These are phyloP conservation scores for Bugulina stolonifera DNA, from an alignment of 2,888 invertebrate genomes.

Conservation along the genomic window DNA sequence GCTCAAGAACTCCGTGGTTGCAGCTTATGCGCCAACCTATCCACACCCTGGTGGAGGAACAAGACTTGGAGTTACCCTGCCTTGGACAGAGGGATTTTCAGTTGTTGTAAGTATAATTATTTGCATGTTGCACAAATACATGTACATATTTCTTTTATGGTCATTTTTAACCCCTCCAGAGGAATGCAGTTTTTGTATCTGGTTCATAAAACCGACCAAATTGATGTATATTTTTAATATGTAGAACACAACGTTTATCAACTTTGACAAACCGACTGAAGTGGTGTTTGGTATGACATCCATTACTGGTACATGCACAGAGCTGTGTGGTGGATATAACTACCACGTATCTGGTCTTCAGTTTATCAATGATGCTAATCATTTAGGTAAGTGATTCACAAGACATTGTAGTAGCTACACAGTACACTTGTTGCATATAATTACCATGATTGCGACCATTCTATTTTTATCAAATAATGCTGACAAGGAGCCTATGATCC, in stretches of 20 bases:
- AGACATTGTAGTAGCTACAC: no score
- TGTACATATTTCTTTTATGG: no score
- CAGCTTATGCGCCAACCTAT: constrained; percentile 29
- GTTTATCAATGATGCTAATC: neutral
- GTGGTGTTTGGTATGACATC: constrained; percentile 32
- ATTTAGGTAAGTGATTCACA: neutral
- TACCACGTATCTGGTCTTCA: neutral
- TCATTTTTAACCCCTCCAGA: no score
- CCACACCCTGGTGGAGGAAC: neutral
- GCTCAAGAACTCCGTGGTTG: constrained; percentile 35
- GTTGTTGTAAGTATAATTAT: constrained; percentile 30
- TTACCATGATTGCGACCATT: no score
- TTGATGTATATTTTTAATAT: no score
- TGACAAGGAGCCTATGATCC: no score
- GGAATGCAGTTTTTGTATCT: no score
- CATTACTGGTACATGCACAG: constrained; percentile 36
- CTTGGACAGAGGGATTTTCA: constrained; percentile 36
- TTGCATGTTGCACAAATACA: no score
- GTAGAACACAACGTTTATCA: constrained; percentile 7
- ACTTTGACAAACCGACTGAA: constrained; percentile 13
- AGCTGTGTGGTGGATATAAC: constrained; percentile 4
- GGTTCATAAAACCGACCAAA: no score
- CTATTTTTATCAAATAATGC: no score
- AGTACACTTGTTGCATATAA: no score
- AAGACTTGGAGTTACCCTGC: constrained; percentile 32